A percentile compares a stretch with the other conserved stretches of the same genome.
Conservation (phyloP, 2,888 invertebrate genomes). For the Elgonia sp. region DNA sequence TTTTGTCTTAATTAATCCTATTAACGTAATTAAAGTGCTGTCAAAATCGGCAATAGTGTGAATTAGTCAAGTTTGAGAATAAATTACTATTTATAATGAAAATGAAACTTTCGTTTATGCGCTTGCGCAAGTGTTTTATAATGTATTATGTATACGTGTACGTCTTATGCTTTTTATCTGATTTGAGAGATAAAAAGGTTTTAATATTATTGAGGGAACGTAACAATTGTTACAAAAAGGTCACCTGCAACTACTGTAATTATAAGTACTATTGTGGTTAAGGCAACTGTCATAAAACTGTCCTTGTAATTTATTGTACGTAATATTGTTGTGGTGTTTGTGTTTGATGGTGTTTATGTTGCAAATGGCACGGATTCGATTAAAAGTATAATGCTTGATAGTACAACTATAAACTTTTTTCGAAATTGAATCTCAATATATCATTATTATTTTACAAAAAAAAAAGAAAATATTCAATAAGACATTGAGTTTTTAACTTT, state of each 20-base stretch:
- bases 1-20: slow-evolving; percentile 1
- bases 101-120: slow-evolving; percentile 15
- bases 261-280: slow-evolving; percentile 68
- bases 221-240: slow-evolving; percentile 57
- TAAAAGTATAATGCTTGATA: slow-evolving; percentile 23
- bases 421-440: background rate
- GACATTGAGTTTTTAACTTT: too few species aligned
- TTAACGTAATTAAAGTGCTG: slow-evolving; percentile 31
- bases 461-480: too few species aligned
- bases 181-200: slow-evolving; percentile 12
- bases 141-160: slow-evolving; percentile 32
- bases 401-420: background rate
- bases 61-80: slow-evolving; percentile 24
- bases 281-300: slow-evolving; percentile 67
- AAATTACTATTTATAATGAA: slow-evolving; percentile 12
- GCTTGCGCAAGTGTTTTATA: slow-evolving; percentile 38
- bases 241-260: slow-evolving; percentile 68
- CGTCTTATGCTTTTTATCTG: slow-evolving; percentile 22
- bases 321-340: slow-evolving; percentile 65
- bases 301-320: slow-evolving; percentile 68
- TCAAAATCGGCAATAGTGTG: background rate
- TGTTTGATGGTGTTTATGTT: slow-evolving; percentile 53
- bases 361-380: slow-evolving; percentile 44
- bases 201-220: slow-evolving; percentile 61
- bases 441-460: background rate